Base-by-base conservation (phyloP, 2,113 vertebrate species). In the Genyomyrus donnyi region DNA sequence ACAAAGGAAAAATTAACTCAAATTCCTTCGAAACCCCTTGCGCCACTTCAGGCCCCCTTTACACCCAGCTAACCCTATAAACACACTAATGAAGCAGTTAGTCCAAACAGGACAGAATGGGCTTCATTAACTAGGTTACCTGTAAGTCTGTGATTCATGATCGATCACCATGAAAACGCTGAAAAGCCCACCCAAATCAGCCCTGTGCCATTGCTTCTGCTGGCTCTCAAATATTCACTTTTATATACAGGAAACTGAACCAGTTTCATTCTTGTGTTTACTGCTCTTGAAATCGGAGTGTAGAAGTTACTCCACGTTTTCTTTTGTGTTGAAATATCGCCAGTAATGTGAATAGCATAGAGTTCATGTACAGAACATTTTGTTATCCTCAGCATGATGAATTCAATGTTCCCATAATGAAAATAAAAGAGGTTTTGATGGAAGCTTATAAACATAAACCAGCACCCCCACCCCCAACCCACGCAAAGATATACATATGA, bases 401-500 rank as follows among this genome's bases (percentile, higher is more conserved):
- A 80, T 80, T 42, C 74, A 39, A 42, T 80, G 74, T 42, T 80
- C 74, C 39, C 74, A 17, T 80, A 80, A 35, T 42, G 31, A 80
- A 80, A 80, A 80, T 80, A 80, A 80, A 80, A 80, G 74, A 80
- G 74, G 74, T 80, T 80, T 80, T 80, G 35, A 80, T 42, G 74
- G 49, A 88, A 52, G 31, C 87, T 62, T 66, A 88, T n/a, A 80
- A 80, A 80, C 45, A 77, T 74, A 24, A 85, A 87, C 46, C 85
- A 3, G 83, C 39, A 35, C n/a, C 42, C 45, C 24, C 15, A 49
- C 42, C 84, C 84, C 24, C 49, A 56, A 31, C 53, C n/a, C 48
- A 50, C 49, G 66, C 88, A 89, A 45, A 52, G 46, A 74, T 46
- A 85, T 80, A 19, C 31, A 83, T n/a, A 89, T 80, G 46, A 83